Evolutionary conservation across 2,797 vertebrate species (phyloP).

Genomic region (Xiphorhynchus erythropygius): DNA sequence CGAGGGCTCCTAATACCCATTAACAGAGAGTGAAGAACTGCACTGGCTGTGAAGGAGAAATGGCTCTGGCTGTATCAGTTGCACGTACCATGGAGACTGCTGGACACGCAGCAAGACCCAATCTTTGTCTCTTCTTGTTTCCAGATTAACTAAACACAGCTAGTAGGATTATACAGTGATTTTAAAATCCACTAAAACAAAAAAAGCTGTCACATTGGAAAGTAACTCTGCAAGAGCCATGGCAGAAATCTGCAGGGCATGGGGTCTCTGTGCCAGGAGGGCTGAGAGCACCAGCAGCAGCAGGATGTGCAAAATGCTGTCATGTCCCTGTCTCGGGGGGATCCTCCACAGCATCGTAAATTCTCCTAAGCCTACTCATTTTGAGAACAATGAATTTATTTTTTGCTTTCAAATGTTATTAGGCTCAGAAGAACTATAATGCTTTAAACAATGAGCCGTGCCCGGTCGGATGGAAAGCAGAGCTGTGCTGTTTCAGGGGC

Average conservation of each 20-base stretch:
- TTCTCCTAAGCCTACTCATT: background rate
- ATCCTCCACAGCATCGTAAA: background rate
- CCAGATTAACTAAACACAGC: background rate
- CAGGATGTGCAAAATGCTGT: background rate
- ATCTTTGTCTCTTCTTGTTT: background rate
- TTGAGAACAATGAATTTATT: conserved; percentile 1
- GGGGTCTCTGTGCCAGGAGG: background rate
- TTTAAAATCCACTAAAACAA: background rate
- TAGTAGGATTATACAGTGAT: background rate
- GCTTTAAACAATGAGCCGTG: background rate
- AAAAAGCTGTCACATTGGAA: background rate
- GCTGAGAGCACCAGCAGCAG: background rate
- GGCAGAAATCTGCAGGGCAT: background rate
- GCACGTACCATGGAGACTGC: background rate
- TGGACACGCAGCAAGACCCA: background rate
- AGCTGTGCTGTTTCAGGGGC: background rate
- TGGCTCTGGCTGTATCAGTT: background rate
- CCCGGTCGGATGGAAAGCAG: background rate
- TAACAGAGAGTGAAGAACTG: background rate
- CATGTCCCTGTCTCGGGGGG: background rate
- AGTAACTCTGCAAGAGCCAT: background rate
- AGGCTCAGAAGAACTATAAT: background rate
- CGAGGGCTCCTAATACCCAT: background rate
- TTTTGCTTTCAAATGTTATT: conserved; percentile 3
- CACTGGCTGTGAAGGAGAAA: background rate